A percentile compares a stretch with the other conserved stretches of the same genome.
Conservation (phyloP, 2,113 vertebrate genomes). For the Anser cygnoides region DNA sequence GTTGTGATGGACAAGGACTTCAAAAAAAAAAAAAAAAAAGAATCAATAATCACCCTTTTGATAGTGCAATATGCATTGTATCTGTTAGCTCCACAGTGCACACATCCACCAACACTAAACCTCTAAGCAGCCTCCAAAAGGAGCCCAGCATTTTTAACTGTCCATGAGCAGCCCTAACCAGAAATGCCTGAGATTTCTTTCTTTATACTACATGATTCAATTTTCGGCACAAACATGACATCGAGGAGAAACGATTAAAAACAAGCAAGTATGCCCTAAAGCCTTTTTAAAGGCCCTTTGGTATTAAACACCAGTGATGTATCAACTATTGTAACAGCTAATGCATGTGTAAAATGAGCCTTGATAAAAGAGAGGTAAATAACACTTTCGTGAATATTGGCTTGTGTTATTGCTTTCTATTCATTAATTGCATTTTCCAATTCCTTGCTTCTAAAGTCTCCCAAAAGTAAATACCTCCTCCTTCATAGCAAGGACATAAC, state of each 20-base stretch:
- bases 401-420: constrained; percentile 34
- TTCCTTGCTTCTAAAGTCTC: constrained; percentile 35
- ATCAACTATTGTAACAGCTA: not conserved
- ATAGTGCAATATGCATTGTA: not conserved
- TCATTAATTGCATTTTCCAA: constrained; percentile 47
- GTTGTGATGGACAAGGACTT: not conserved
- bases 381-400: constrained; percentile 23
- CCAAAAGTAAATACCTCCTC: constrained; percentile 14
- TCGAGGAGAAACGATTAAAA: not conserved
- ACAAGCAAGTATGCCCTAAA: not conserved
- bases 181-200: not conserved
- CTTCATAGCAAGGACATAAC: not conserved
- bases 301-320: not conserved
- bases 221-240: not conserved
- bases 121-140: not conserved
- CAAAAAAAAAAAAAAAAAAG: not conserved
- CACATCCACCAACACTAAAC: rapidly evolving
- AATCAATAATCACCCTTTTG: not conserved
- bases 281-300: not conserved
- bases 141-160: not conserved
- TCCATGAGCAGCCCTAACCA: not conserved
- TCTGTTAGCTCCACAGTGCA: not conserved
- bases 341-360: not conserved
- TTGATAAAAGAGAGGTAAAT: constrained; percentile 29
- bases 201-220: not conserved